Conservation (phyloP, 2,888 invertebrate genomes). For the Campoplex nolae region DNA sequence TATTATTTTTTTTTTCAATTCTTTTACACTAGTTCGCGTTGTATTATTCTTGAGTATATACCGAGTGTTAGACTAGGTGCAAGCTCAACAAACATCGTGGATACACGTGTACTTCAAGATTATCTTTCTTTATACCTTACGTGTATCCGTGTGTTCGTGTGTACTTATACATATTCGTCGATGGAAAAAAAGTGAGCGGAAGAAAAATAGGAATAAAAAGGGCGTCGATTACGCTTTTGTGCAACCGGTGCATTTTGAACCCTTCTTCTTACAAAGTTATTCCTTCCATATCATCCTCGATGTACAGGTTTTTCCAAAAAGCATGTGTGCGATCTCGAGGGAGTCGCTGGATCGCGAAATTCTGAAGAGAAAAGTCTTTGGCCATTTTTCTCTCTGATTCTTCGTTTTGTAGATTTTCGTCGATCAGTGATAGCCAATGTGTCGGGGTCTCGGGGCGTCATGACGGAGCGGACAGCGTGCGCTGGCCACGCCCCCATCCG, state of each 20-base stretch:
- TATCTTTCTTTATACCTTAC: not conserved
- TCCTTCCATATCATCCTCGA: conserved; percentile 27
- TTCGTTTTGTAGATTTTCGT: not conserved
- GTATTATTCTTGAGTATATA: not conserved
- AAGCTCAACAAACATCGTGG: not conserved
- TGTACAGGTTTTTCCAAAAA: not conserved
- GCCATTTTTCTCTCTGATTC: not conserved
- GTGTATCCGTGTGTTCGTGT: not conserved
- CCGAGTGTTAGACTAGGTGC: not conserved
- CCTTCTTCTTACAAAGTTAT: conserved; percentile 54
- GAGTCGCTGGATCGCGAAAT: not conserved
- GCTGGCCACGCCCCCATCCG: not conserved
- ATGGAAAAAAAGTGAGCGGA: conserved; percentile 15
- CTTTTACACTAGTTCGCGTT: not conserved
- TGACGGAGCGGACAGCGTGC: not conserved
- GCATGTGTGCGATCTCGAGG: not conserved
- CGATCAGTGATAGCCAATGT: not conserved
- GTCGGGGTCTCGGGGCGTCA: not conserved
- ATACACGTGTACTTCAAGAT: not conserved
- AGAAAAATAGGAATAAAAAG: conserved; percentile 15
- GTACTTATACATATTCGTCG: conserved; percentile 8
- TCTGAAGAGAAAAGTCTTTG: not conserved
- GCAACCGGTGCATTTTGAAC: conserved; percentile 42
- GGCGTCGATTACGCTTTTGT: conserved; percentile 18
- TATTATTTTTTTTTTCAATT: not conserved